Evolutionary conservation across 2,888 invertebrate species (phyloP), one percentile per base, ranked within the genome.

Genomic region (Pycnomerus fuliginosus): DNA sequence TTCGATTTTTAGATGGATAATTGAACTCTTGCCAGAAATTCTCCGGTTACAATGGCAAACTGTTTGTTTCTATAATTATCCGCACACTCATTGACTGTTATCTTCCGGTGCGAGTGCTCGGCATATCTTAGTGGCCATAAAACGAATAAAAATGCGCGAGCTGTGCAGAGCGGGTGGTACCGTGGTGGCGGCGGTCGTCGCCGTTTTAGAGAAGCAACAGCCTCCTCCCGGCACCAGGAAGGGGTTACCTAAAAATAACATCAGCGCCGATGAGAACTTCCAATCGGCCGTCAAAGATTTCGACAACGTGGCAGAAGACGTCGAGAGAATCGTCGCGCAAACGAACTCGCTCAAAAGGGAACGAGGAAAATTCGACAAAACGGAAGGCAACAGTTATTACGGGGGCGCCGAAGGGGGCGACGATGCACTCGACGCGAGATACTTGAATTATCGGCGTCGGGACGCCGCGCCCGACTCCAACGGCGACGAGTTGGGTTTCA

Each of bases 101-200:
- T n/a, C n/a, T n/a, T n/a, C n/a, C n/a, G n/a, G n/a, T n/a, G n/a
- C n/a, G n/a, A n/a, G n/a, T n/a, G n/a, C n/a, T n/a, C n/a, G n/a
- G n/a, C n/a, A n/a, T n/a, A n/a, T n/a, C n/a, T n/a, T n/a, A n/a
- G n/a, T n/a, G n/a, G n/a, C n/a, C n/a, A n/a, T n/a, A n/a, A n/a
- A n/a, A n/a, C n/a, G n/a, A n/a, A n/a, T 30, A 33, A 47, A 30
- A 35, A 65, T 65, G 65, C 55, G 63, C 16, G 64, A 66, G 47
- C 44, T 61, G 44, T 60, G 59, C 44, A 58, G 57, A 48, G 55
- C 60, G 39, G 76, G 77, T 69, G 70, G 72, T 8, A 76, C 79
- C 64, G 74, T 81, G 53, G 82, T 82, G 50, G 81, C 82, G 48
- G 80, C 82, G 5, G 74, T 74, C n/a, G 73, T 75, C 22, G 74